phyloP scores from a whole-genome alignment of 2,888 invertebrate genomes.

The Pediacus dermestoides region DNA sequence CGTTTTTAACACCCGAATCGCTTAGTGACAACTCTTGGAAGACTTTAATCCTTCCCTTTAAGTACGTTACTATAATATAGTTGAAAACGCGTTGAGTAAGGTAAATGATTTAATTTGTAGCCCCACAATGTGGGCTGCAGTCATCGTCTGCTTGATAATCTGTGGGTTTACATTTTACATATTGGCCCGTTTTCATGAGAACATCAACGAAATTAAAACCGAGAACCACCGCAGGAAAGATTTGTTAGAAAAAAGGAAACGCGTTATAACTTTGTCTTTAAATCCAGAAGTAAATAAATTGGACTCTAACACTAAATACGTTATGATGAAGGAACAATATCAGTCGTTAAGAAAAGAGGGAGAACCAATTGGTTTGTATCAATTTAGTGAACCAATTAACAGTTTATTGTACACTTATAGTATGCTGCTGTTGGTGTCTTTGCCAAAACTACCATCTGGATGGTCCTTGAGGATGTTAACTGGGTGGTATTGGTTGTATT shows the following conservation, averaged over 20 bases:
- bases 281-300: slow-evolving; percentile 31
- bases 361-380: slow-evolving; percentile 56
- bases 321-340: slow-evolving; percentile 39
- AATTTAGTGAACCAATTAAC: slow-evolving; percentile 70
- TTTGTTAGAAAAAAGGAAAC: slow-evolving; percentile 26
- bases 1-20: slow-evolving; percentile 80
- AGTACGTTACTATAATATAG: slow-evolving; percentile 50
- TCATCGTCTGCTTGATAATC: slow-evolving; percentile 63
- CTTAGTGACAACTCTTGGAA: slow-evolving; percentile 80
- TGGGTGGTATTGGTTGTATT: slow-evolving; percentile 87
- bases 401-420: slow-evolving; percentile 77
- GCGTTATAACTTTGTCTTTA: slow-evolving; percentile 33
- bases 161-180: slow-evolving; percentile 65
- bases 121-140: slow-evolving; percentile 70
- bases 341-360: slow-evolving; percentile 34
- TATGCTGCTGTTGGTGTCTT: slow-evolving; percentile 74
- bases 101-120: slow-evolving; percentile 47
- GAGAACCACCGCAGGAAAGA: no score
- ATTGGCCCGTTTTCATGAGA: slow-evolving; percentile 59
- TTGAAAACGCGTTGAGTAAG: background rate
- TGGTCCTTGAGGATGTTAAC: slow-evolving; percentile 79
- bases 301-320: slow-evolving; percentile 39
- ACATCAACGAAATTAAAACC: slow-evolving; percentile 39
- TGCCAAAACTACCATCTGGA: slow-evolving; percentile 71
- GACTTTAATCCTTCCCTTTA: slow-evolving; percentile 75